Percentiles rank a stretch among this genome's conserved stretches.
Conservation (phyloP, 2,888 invertebrate species). For the Unio delphinus region DNA sequence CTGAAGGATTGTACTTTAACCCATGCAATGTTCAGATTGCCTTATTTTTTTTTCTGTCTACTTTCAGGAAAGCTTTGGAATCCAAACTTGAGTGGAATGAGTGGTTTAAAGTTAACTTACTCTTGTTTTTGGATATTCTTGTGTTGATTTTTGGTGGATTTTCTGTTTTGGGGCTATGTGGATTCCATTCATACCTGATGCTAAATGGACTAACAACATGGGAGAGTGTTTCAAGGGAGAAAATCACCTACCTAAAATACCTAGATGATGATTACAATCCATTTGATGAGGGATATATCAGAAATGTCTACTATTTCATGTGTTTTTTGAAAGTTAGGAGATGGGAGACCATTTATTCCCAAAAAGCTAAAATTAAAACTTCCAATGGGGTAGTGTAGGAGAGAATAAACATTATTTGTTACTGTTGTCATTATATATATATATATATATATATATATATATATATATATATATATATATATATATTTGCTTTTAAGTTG, state of each 20-base stretch:
- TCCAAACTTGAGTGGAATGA: conserved; percentile 49
- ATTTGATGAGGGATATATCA: conserved; percentile 67
- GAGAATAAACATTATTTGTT: too few species aligned
- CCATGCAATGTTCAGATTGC: too few species aligned
- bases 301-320: conserved; percentile 62
- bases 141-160: conserved; percentile 61
- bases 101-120: conserved; percentile 61
- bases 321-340: conserved; percentile 47
- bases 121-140: conserved; percentile 60
- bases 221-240: conserved; percentile 68
- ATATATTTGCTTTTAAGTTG: too few species aligned
- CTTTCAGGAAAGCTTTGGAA: conserved; percentile 57
- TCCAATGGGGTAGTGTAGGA: too few species aligned
- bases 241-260: conserved; percentile 70
- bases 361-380: conserved; percentile 36
- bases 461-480: too few species aligned
- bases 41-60: neutral
- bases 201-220: conserved; percentile 68
- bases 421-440: too few species aligned
- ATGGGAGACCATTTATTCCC: conserved; percentile 62
- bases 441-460: too few species aligned
- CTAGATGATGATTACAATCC: conserved; percentile 67
- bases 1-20: too few species aligned
- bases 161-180: conserved; percentile 57
- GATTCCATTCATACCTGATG: conserved; percentile 69